These are phyloP conservation scores for Nansenia antarctica DNA, from an alignment of 2,113 vertebrate genomes.

Conservation along the genomic window DNA sequence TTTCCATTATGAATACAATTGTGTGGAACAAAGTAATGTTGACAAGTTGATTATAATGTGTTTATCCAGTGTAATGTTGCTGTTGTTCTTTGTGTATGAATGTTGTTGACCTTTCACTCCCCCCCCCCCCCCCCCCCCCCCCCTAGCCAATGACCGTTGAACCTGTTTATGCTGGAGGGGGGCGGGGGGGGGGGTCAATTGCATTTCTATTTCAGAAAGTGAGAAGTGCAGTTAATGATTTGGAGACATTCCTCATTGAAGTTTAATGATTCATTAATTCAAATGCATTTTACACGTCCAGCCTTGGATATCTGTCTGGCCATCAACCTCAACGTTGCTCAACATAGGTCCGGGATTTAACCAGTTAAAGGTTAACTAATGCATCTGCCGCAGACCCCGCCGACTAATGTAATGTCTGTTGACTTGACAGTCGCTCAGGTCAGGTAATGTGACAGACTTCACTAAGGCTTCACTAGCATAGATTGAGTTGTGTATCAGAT, in stretches of 20 bases:
- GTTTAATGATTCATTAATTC: not conserved
- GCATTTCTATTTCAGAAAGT: not conserved
- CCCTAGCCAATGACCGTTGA: constrained; percentile 2
- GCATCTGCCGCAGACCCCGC: too few relatives aligned
- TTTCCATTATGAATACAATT: constrained; percentile 71
- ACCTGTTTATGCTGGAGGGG: not conserved
- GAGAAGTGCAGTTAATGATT: not conserved
- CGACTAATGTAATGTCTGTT: too few relatives aligned
- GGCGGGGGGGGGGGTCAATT: not conserved
- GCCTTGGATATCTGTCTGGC: not conserved
- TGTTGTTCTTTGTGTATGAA: constrained; percentile 43
- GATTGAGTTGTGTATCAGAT: too few relatives aligned
- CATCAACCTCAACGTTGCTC: too few relatives aligned
- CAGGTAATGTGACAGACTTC: too few relatives aligned
- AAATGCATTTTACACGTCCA: not conserved
- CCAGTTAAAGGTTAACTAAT: too few relatives aligned
- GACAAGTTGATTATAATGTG: constrained; percentile 61
- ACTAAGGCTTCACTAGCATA: too few relatives aligned
- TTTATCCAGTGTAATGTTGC: constrained; percentile 58
- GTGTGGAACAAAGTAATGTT: constrained; percentile 64
- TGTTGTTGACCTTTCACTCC: constrained; percentile 60
- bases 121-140: constrained; percentile 55
- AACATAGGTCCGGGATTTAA: too few relatives aligned
- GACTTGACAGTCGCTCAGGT: too few relatives aligned
- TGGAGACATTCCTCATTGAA: not conserved